These are phyloP conservation scores for Octonoba sinensis DNA, from an alignment of 2,888 invertebrate genomes.

Conservation along the genomic window DNA sequence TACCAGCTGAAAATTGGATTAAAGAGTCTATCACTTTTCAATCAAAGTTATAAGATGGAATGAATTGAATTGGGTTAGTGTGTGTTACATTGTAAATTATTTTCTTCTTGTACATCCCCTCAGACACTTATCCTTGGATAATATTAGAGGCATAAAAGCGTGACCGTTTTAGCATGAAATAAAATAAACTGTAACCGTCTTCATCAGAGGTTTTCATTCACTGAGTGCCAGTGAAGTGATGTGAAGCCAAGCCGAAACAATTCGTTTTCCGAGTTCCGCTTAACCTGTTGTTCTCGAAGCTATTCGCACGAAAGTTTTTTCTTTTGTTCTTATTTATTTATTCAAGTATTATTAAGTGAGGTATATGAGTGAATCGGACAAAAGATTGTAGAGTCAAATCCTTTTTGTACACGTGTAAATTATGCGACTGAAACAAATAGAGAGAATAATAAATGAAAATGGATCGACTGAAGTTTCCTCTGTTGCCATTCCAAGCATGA, in stretches of 20 bases:
- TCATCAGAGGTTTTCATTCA: conserved; percentile 58
- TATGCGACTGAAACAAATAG: conserved; percentile 32
- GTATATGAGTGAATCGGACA: conserved; percentile 35
- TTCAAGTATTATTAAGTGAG: conserved; percentile 29
- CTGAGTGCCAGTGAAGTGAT: conserved; percentile 52
- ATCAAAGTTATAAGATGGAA: too few relatives aligned
- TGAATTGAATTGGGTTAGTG: too few relatives aligned
- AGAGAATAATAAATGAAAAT: conserved; percentile 38
- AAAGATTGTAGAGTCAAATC: conserved; percentile 27
- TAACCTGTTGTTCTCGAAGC: conserved; percentile 53
- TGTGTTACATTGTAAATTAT: background rate
- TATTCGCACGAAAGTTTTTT: conserved; percentile 20
- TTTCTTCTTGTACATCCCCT: conserved; percentile 23
- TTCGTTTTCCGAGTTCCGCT: conserved; percentile 61
- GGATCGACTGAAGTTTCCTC: conserved; percentile 22
- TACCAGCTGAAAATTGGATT: too few relatives aligned
- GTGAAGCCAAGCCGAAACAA: conserved; percentile 63
- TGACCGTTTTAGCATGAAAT: conserved; percentile 21
- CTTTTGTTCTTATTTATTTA: conserved; percentile 37
- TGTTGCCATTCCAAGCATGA: conserved; percentile 34
- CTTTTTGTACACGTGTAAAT: conserved; percentile 34
- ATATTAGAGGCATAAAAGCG: conserved; percentile 36
- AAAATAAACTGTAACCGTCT: conserved; percentile 60
- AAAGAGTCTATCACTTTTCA: too few relatives aligned
- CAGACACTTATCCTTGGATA: conserved; percentile 14